phyloP scores from a whole-genome alignment of 2,888 invertebrate genomes.

The Heliothis peltigera region DNA sequence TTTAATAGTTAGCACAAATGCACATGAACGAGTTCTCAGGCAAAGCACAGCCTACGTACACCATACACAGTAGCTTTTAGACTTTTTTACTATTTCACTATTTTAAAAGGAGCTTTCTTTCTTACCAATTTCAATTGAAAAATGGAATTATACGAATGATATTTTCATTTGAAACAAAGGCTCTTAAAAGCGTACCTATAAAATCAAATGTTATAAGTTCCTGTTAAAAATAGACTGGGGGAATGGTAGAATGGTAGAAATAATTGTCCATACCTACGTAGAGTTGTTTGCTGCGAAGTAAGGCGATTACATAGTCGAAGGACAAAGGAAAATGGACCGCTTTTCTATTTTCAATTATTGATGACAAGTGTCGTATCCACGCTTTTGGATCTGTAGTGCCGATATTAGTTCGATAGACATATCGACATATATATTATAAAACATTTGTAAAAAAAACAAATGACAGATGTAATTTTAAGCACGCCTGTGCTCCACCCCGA shows the following conservation, averaged over 20 bases:
- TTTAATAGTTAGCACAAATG: too few species aligned
- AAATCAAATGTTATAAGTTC: neutral
- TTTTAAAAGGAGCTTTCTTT: too few species aligned
- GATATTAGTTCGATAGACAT: slow-evolving; percentile 6
- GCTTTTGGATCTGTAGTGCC: neutral
- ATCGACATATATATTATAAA: slow-evolving; percentile 4
- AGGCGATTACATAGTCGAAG: slow-evolving; percentile 9
- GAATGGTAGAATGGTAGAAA: slow-evolving; percentile 38
- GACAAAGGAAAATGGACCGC: slow-evolving; percentile 35
- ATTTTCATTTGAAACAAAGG: too few species aligned
- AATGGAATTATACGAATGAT: too few species aligned
- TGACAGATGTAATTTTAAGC: neutral
- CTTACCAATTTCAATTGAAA: too few species aligned
- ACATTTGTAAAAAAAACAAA: slow-evolving; percentile 4
- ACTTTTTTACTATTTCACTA: too few species aligned
- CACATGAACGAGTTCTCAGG: too few species aligned
- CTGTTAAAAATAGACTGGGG: slow-evolving; percentile 8
- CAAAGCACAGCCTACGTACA: too few species aligned
- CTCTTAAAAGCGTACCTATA: too few species aligned
- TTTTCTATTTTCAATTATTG: slow-evolving; percentile 25
- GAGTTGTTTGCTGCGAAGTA: slow-evolving; percentile 27
- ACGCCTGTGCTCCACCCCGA: too few species aligned
- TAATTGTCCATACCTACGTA: slow-evolving; percentile 8
- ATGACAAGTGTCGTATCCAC: slow-evolving; percentile 34
- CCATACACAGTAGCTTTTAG: too few species aligned